phyloP scores from a whole-genome alignment of 2,113 vertebrate genomes.

The Plestiodon gilberti region DNA sequence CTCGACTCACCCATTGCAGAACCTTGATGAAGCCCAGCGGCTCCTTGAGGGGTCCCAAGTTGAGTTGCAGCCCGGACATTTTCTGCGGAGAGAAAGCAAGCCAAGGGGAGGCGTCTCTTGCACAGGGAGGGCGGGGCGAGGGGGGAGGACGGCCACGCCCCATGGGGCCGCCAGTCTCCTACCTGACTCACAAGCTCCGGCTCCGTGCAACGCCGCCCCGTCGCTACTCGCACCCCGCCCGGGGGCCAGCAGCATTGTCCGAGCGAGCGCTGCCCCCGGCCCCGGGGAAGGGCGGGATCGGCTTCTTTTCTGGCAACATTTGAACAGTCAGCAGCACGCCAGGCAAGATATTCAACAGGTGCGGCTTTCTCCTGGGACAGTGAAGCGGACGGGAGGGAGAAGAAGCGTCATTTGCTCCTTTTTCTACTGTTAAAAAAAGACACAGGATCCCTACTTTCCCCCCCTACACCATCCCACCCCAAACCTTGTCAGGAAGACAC shows the following conservation, averaged over 20 bases:
- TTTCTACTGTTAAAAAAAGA: too few relatives aligned
- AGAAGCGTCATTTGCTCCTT: background rate
- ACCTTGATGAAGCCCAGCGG: constrained; percentile 33
- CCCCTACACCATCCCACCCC: too few relatives aligned
- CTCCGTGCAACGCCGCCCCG: too few relatives aligned
- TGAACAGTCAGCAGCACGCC: background rate
- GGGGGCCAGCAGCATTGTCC: background rate
- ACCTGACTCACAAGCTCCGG: background rate
- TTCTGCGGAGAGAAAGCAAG: background rate
- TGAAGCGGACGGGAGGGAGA: too few relatives aligned
- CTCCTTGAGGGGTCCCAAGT: constrained; percentile 21
- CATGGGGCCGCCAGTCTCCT: background rate
- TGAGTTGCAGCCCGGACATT: constrained; percentile 8
- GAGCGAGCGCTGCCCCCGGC: too few relatives aligned
- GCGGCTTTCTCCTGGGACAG: background rate
- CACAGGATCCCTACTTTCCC: too few relatives aligned
- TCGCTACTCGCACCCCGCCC: background rate
- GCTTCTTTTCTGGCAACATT: too few relatives aligned
- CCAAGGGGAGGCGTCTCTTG: background rate
- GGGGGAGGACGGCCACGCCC: background rate
- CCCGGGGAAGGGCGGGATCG: too few relatives aligned
- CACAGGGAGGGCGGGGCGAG: background rate
- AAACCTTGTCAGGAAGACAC: too few relatives aligned
- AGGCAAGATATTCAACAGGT: background rate
- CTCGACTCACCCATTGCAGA: constrained; percentile 16